Evolutionary conservation across 2,888 invertebrate genomes (phyloP), one percentile per base, ranked within the genome.

Genomic region (Synanthedon vespiformis): DNA sequence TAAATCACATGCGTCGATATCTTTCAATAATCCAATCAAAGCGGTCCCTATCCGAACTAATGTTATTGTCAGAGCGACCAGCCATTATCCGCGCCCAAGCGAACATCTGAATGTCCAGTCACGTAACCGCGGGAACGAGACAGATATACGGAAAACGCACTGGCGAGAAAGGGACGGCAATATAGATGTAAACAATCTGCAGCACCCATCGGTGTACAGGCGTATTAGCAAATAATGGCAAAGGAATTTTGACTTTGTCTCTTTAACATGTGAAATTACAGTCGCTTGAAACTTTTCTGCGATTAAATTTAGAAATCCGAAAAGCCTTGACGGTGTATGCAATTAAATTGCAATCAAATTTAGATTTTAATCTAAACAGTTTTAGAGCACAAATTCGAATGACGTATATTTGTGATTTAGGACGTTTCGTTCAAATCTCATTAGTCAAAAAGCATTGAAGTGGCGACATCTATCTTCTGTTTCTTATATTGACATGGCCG

Each of bases 1-100:
- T 69, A 81, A 80, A 80, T 82, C 80, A 78, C 68, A 49, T 58
- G 68, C 61, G 74, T 82, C 80, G 71, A 80, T 77, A 73, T 72
- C 78, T 80, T 81, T 81, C 80, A 80, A 81, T 82, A 82, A 80
- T 77, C 80, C 80, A 81, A 82, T 82, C 82, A 82, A 77, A 79
- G 74, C 72, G 69, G 68, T 73, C 74, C 67, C 73, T 70, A 74
- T 72, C 70, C 71, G 68, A 74, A 80, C 79, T 81, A 81, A 81
- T 80, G 81, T 81, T 82, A 80, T 82, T 81, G 82, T 82, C 82
- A 78, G 79, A 77, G 75, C 75, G 73, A 72, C 72, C 67, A 70
- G 72, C 80, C 72, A 81, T 81, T 81, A 80, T 74, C 73, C 72
- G 70, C 57, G 68, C 68, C 64, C 67, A 70, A 77, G 74, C 72